These are phyloP conservation scores for Parauchenoglanis punctatus DNA, from an alignment of 2,797 vertebrate species.

Conservation along the genomic window DNA sequence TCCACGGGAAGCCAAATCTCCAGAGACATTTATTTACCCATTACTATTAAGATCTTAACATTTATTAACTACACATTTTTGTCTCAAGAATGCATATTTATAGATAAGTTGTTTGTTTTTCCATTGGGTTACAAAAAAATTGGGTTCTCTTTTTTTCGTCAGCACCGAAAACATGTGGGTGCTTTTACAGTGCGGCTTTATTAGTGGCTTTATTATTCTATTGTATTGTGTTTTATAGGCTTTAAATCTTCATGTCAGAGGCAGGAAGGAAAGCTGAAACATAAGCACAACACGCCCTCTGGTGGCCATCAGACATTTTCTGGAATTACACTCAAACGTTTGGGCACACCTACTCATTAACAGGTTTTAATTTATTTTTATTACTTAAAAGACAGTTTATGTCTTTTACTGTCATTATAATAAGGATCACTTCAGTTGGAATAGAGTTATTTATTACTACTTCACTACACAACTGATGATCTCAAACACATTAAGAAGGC, in stretches of 20 bases:
- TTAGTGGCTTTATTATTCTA: background rate
- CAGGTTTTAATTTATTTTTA: no score
- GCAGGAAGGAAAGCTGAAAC: background rate
- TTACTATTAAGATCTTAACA: background rate
- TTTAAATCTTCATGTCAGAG: background rate
- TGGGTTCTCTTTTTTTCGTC: background rate
- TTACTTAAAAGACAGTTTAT: no score
- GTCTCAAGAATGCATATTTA: background rate
- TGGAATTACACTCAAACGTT: background rate
- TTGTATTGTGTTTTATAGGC: background rate
- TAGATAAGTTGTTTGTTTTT: background rate
- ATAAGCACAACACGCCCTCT: background rate
- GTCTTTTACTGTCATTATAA: no score
- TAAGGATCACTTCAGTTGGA: no score
- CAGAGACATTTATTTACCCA: background rate
- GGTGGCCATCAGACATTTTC: slow-evolving; percentile 1
- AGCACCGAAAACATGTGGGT: background rate
- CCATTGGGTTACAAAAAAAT: background rate
- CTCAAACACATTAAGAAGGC: no score
- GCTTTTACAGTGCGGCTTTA: background rate
- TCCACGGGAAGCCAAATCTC: background rate
- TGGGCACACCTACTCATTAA: no score
- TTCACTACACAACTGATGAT: no score
- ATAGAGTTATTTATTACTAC: no score
- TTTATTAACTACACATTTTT: background rate